Evolutionary conservation across 53 echinoderm and acorn worm genomes (phyloP).

Genomic region (Temnopleurus reevesii): DNA sequence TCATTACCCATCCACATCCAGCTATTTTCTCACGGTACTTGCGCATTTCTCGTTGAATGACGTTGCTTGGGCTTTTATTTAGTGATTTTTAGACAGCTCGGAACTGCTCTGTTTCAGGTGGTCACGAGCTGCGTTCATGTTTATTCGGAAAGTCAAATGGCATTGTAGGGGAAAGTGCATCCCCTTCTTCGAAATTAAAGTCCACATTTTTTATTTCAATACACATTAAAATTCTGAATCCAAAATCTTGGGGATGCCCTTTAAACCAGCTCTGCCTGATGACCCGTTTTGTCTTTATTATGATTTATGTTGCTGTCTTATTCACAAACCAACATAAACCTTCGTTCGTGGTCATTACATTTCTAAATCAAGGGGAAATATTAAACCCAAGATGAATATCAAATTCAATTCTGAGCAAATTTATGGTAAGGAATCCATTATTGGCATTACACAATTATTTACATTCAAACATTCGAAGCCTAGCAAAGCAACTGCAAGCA

Average conservation of each 20-base stretch:
- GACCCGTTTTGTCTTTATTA: constrained; percentile 26
- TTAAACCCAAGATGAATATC: no score
- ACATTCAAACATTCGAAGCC: neutral
- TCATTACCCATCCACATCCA: constrained; percentile 15
- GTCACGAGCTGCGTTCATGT: neutral
- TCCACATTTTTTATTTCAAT: neutral
- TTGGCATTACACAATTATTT: neutral
- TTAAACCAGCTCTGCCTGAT: constrained; percentile 47
- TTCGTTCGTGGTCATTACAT: neutral
- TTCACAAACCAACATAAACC: constrained; percentile 3
- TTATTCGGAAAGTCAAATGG: constrained; percentile 40
- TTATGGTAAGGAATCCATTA: no score
- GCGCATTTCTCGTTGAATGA: constrained; percentile 60
- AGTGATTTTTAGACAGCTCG: neutral
- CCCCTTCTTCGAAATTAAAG: neutral
- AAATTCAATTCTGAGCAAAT: no score
- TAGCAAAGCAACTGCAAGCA: constrained; percentile 29
- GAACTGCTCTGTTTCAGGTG: neutral
- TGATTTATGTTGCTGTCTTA: constrained; percentile 10
- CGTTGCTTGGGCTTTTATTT: constrained; percentile 40
- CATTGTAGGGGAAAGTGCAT: constrained; percentile 40
- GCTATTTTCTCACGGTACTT: constrained; percentile 60
- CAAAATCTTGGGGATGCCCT: constrained; percentile 48
- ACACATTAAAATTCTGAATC: neutral
- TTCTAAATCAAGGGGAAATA: neutral